Evolutionary conservation across 1,140 invertebrate species (phyloP).

Genomic region (Ladona fulva): DNA sequence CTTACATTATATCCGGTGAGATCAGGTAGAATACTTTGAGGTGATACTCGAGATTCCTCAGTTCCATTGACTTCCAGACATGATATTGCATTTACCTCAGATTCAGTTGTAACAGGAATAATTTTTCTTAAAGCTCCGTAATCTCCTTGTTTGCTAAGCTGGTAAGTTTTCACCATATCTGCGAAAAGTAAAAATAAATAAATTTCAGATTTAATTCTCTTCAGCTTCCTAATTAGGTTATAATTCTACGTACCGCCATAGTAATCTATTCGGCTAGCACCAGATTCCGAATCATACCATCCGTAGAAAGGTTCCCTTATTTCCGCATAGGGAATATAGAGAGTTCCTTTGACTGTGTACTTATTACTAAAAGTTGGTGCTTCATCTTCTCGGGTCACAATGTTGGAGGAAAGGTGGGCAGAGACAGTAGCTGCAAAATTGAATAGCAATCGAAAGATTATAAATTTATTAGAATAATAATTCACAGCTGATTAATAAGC

Average conservation of each 20-base stretch:
- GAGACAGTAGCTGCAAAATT: background rate
- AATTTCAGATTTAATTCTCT: background rate
- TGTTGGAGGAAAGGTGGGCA: background rate
- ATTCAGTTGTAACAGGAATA: constrained; percentile 74
- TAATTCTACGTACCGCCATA: constrained; percentile 61
- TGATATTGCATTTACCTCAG: constrained; percentile 54
- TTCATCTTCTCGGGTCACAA: background rate
- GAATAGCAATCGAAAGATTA: background rate
- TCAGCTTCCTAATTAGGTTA: constrained; percentile 13
- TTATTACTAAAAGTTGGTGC: constrained; percentile 55
- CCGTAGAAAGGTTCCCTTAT: constrained; percentile 80
- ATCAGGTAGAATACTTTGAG: constrained; percentile 77
- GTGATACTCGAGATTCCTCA: constrained; percentile 44
- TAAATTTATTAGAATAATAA: no score
- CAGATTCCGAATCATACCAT: constrained; percentile 67
- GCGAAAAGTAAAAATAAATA: constrained; percentile 14
- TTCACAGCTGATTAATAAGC: no score
- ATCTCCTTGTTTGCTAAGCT: constrained; percentile 49
- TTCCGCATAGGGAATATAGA: constrained; percentile 88
- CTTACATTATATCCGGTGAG: constrained; percentile 62
- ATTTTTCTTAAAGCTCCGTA: constrained; percentile 75
- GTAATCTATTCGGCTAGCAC: constrained; percentile 83
- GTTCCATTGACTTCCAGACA: constrained; percentile 83
- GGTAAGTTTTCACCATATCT: constrained; percentile 82
- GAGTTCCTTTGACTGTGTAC: constrained; percentile 62